Base-by-base conservation (phyloP, 2,113 vertebrate species). In the Polyodon spathula region DNA sequence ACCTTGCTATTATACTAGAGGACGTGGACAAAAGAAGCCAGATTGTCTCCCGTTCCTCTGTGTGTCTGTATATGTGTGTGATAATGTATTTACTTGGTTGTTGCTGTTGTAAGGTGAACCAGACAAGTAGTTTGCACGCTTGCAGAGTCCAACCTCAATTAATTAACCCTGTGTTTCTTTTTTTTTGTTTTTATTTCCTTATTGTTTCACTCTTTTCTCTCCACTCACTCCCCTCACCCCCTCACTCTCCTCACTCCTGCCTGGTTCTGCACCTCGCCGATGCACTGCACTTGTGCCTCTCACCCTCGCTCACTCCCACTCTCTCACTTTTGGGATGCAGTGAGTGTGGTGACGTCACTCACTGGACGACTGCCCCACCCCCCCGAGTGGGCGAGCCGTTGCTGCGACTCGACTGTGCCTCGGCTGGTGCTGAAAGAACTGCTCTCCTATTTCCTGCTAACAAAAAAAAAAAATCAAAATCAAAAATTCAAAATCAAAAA, bases 71-170 rank as follows among this genome's bases (percentile, higher is more conserved):
- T 27, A 3, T 27, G 27, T 27, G 27, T 27, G 27, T 27, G 27
- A 2, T 27, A 1, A 27, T 27, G 27, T 27, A 27, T 27, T 27
- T 27, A 27, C 27, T 27, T 27, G 27, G 27, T 27, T 27, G 27
- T 60, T 17, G 50, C 16, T 17, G 37, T 27, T 42, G 17, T 42
- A 46, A 64, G 40, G 40, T 64, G 16, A 54, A 46, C 39, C 50
- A 44, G 62, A 51, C 66, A 69, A 12, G 37, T 38, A 73, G 72
- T 68, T 65, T 65, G 61, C 72, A 60, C 68, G 76, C 79, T 61
- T 72, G 71, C 73, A 78, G 60, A 63, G 56, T 80, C 88, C 89
- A 84, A 87, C 71, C 6, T 76, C 67, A 78, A 81, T 77, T 85
- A 85, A 84, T 65, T 9, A 71, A 84, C 59, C 83, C 73, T 83